Base-by-base conservation (phyloP, 1,140 invertebrate species). In the Pantala flavescens region DNA sequence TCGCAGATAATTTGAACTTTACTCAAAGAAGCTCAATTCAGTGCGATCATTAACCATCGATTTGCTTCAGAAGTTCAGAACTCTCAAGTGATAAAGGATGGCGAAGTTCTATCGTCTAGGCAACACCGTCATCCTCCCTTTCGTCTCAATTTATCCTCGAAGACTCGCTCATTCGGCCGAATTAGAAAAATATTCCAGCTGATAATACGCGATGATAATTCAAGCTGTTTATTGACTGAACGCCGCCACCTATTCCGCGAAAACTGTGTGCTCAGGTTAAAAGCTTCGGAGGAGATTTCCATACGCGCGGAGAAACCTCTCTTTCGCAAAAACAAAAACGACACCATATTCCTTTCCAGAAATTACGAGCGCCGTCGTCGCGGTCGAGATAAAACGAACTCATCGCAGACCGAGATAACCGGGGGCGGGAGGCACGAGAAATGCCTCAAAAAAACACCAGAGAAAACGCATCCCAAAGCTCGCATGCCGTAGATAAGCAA, bases 301-400 rank as follows among this genome's bases (percentile, higher is more conserved):
- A 36, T 36, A 36, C 9, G 49, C 5, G 12, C 49, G 49, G 14
- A 63, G 49, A 21, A 63, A 63, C n/a, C 49, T 63, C 49, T 63
- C 49, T 63, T 63, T 63, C n/a, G 49, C 49, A 63, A 63, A 63
- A 63, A 63, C 49, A 21, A 63, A 63, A 63, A 63, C 49, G 49
- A 63, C 49, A 63, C 49, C 16, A 63, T 63, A 63, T 63, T 21
- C n/a, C 49, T 63, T 63, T 63, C 49, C 16, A 63, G 49, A 63
- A 63, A 63, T 7, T 63, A 63, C 49, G 49, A 63, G 3, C 49
- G 49, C 3, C 49, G n/a, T 63, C n/a, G 3, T 12, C 49, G 49
- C 49, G 49, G 49, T 63, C 14, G 49, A 63, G 49, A 63, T 63
- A 63, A 63, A 63, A 63, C 49, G n/a, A 21, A 21, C n/a, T 63